Base-by-base conservation (phyloP, 2,113 vertebrate species). In the Bucco capensis region DNA sequence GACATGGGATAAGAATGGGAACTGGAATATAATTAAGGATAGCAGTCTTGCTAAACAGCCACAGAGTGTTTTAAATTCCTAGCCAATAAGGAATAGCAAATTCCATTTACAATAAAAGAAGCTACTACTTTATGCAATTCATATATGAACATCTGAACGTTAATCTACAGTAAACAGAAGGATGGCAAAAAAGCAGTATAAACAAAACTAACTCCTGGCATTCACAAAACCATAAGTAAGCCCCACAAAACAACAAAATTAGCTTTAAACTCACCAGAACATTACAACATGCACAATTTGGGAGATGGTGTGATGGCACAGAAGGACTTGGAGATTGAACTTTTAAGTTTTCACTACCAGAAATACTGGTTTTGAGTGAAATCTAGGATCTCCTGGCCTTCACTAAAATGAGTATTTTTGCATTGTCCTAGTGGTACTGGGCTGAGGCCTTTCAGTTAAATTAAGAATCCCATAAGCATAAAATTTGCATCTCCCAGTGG, bases 1-100 rank as follows among this genome's bases (percentile, higher is more conserved):
- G 35, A 89, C 54, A 73, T 4, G 2, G 18, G 11, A n/a, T 69
- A 74, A 81, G 23, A 89, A 90, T n/a, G 4, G 19, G 14, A 92
- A 70, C 37, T 76, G 22, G 81, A 94, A 74, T 66, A 74, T 69
- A 78, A 35, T 72, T 85, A 53, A 81, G 42, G 37, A 53, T 19
- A 77, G n/a, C 18, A 79, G 14, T 40, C 57, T 44, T 78, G 40
- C 27, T 53, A 64, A 71, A 67, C 21, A 86, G 49, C 4, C 30
- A 66, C 8, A 31, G 44, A 91, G 49, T 37, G 2, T 38, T 82
- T 67, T 53, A 21, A 84, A 58, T 54, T 49, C 21, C 19, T 50
- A 49, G 8, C 12, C 31, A 70, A 46, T 61, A 69, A 87, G 64
- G 15, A 84, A 54, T 7, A 70, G 72, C 11, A 64, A 53, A 1